Evolutionary conservation across 1,140 invertebrate genomes (phyloP).

Genomic region (Drosophila pandora): DNA sequence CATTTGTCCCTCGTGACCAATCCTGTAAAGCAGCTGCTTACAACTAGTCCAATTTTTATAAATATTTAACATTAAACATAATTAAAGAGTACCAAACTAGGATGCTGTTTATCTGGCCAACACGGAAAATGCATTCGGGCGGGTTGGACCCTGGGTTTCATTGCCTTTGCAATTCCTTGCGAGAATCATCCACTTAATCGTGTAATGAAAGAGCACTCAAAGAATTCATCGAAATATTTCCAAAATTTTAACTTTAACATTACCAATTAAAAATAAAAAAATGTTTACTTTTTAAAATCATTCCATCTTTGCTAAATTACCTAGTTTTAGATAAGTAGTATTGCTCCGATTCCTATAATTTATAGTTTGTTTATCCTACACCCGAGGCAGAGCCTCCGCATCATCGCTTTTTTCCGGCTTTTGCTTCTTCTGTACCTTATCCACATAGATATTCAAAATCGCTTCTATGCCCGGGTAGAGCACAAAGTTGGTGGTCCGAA

Average conservation of each 20-base stretch:
- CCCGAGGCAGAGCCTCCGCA: constrained; percentile 23
- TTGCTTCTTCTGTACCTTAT: constrained; percentile 59
- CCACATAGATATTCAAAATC: constrained; percentile 78
- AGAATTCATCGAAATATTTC: not conserved
- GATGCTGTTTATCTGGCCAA: constrained; percentile 5
- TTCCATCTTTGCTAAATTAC: not conserved
- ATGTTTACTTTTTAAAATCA: not conserved
- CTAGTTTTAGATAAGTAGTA: not conserved
- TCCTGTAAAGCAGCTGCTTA: constrained; percentile 63
- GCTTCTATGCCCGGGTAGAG: constrained; percentile 80
- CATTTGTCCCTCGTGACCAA: constrained; percentile 45
- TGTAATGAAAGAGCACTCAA: too few species aligned
- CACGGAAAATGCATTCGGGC: constrained; percentile 30
- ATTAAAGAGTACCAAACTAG: constrained; percentile 56
- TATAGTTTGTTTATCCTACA: constrained; percentile 1
- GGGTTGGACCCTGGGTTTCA: constrained; percentile 9
- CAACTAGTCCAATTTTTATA: constrained; percentile 80
- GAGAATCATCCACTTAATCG: too few species aligned
- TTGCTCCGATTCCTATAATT: not conserved
- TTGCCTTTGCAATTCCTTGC: too few species aligned
- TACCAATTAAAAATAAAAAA: not conserved
- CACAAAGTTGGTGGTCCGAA: constrained; percentile 76
- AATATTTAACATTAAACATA: constrained; percentile 77
- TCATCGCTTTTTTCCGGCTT: constrained; percentile 36
- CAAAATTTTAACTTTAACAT: not conserved